Conservation (phyloP, 92 coral and sea anemone genomes). For the Epizoanthus scotinus region DNA sequence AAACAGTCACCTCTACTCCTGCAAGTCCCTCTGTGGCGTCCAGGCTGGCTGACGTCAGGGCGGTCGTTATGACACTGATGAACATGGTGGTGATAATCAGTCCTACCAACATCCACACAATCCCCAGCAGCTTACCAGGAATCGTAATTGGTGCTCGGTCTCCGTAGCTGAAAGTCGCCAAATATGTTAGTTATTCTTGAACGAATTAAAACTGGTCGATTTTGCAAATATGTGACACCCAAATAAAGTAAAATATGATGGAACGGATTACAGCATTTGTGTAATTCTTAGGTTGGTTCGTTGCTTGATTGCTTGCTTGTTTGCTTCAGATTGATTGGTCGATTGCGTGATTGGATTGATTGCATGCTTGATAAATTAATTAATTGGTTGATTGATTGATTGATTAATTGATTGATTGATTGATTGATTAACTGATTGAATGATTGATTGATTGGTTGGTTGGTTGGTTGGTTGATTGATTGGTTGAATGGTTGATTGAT, state of each 20-base stretch:
- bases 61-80: conserved; percentile 83
- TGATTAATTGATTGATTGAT: neutral
- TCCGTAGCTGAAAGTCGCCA: conserved; percentile 67
- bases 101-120: conserved; percentile 89
- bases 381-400: neutral
- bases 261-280: too few relatives aligned
- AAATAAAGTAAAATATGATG: too few relatives aligned
- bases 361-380: neutral
- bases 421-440: conserved; percentile 2
- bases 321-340: too few relatives aligned
- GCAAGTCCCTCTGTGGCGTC: conserved; percentile 64
- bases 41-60: conserved; percentile 74
- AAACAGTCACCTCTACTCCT: conserved; percentile 67
- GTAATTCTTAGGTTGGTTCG: too few relatives aligned
- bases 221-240: too few relatives aligned
- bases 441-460: neutral
- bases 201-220: too few relatives aligned
- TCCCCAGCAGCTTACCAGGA: conserved; percentile 81
- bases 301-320: too few relatives aligned
- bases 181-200: neutral
- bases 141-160: conserved; percentile 83
- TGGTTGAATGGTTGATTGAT: conserved; percentile 3
- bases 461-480: neutral
- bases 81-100: conserved; percentile 90
- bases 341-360: too few relatives aligned